Conservation (phyloP, 1,140 invertebrate genomes). For the Helicoverpa armigera region DNA sequence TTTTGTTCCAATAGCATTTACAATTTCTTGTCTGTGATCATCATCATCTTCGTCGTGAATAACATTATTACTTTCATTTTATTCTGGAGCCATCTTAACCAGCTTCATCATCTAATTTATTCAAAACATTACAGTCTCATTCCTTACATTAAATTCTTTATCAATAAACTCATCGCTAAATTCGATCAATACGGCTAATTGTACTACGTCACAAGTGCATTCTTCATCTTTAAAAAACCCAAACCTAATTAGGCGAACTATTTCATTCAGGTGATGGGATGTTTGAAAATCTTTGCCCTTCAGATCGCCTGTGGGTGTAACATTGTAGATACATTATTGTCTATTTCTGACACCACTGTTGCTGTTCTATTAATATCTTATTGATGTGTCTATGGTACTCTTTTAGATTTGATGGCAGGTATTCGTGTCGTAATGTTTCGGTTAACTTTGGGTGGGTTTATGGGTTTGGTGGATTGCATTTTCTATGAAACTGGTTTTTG, state of each 20-base stretch:
- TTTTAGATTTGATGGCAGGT: constrained; percentile 42
- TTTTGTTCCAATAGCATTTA: too few species aligned
- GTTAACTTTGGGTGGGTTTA: background rate
- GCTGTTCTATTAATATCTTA: constrained; percentile 35
- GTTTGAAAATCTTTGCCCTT: constrained; percentile 7
- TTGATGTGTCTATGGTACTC: constrained; percentile 32
- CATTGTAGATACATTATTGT: constrained; percentile 31
- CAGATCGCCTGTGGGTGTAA: background rate
- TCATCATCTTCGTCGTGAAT: too few species aligned
- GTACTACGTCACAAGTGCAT: background rate
- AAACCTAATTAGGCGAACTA: background rate
- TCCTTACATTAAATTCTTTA: too few species aligned
- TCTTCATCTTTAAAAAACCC: background rate
- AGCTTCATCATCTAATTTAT: too few species aligned
- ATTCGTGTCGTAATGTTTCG: constrained; percentile 13
- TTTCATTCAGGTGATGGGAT: background rate
- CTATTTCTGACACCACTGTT: constrained; percentile 37
- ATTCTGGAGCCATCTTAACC: too few species aligned
- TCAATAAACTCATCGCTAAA: too few species aligned
- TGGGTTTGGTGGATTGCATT: background rate
- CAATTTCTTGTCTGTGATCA: too few species aligned
- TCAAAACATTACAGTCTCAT: too few species aligned
- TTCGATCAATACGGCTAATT: background rate
- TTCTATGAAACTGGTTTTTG: background rate
- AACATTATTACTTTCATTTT: too few species aligned